A percentile compares a stretch with the other conserved stretches of the same genome.
phyloP scores from a whole-genome alignment of 1,140 invertebrate species.

The Centruroides vittatus region DNA sequence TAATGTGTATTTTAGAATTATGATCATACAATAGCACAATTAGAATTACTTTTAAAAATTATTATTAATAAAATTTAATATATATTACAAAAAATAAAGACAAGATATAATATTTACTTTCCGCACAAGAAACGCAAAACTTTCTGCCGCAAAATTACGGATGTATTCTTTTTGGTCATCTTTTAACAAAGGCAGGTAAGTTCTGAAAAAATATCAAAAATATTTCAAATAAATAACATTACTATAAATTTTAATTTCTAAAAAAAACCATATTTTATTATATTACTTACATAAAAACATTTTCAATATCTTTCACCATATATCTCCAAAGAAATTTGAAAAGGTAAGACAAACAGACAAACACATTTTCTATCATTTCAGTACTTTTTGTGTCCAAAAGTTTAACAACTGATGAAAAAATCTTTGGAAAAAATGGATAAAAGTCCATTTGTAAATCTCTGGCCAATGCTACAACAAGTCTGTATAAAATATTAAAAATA shows the following conservation, averaged over 20 bases:
- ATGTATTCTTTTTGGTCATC: constrained; percentile 58
- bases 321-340: constrained; percentile 66
- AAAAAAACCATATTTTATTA: background rate
- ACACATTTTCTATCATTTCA: constrained; percentile 65
- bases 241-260: background rate
- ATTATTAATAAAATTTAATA: too few species aligned
- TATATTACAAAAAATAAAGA: constrained; percentile 3
- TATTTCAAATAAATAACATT: background rate
- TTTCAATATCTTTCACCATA: constrained; percentile 59
- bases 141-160: constrained; percentile 84
- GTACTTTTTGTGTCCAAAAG: constrained; percentile 59
- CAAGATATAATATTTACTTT: constrained; percentile 37
- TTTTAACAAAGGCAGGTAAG: constrained; percentile 56
- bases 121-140: constrained; percentile 78
- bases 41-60: too few species aligned
- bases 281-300: constrained; percentile 39
- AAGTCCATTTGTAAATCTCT: constrained; percentile 75
- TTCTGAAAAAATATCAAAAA: constrained; percentile 26
- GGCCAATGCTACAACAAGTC: constrained; percentile 60
- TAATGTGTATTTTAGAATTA: too few species aligned
- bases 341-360: constrained; percentile 67
- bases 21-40: too few species aligned
- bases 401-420: constrained; percentile 39
- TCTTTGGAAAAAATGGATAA: constrained; percentile 58
- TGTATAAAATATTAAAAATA: constrained; percentile 1